Conservation (phyloP, 92 coral and sea anemone species). For the Micromussa lordhowensis region DNA sequence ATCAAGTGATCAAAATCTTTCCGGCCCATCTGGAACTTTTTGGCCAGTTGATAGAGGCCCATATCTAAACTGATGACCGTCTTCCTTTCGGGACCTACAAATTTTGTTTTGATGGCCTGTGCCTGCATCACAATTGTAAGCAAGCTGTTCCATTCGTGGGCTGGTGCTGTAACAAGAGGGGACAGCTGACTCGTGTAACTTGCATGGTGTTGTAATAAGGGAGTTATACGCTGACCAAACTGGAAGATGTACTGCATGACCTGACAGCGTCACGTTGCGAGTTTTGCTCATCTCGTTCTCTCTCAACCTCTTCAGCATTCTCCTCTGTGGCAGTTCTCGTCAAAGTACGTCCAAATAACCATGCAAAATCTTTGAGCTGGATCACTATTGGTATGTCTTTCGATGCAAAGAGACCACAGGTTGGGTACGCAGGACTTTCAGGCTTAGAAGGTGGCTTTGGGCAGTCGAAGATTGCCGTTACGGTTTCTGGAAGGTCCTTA, state of each 20-base stretch:
- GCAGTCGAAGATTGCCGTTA: too few species aligned
- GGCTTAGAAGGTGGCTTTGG: too few species aligned
- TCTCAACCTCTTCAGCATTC: background rate
- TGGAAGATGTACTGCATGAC: conserved; percentile 13
- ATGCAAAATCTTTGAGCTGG: conserved; percentile 52
- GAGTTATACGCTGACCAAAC: conserved; percentile 70
- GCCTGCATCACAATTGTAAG: conserved; percentile 68
- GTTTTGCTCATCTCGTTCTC: conserved; percentile 12
- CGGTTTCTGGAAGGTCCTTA: too few species aligned
- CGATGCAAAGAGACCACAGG: too few species aligned
- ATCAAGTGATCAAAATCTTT: conserved; percentile 33
- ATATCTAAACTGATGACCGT: conserved; percentile 62
- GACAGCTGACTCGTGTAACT: conserved; percentile 54
- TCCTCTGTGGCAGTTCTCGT: conserved; percentile 13
- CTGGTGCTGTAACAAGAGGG: conserved; percentile 66
- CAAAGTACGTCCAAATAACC: conserved; percentile 36
- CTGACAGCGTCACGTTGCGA: conserved; percentile 8
- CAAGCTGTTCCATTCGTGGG: conserved; percentile 69
- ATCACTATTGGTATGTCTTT: too few species aligned
- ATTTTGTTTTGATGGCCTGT: conserved; percentile 41
- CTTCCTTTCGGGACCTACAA: conserved; percentile 63
- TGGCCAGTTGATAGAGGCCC: conserved; percentile 69
- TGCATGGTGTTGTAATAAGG: conserved; percentile 42
- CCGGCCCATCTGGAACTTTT: conserved; percentile 55
- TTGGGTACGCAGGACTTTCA: too few species aligned